These are phyloP conservation scores for Mesitornis unicolor DNA, from an alignment of 2,113 vertebrate species.

Conservation along the genomic window DNA sequence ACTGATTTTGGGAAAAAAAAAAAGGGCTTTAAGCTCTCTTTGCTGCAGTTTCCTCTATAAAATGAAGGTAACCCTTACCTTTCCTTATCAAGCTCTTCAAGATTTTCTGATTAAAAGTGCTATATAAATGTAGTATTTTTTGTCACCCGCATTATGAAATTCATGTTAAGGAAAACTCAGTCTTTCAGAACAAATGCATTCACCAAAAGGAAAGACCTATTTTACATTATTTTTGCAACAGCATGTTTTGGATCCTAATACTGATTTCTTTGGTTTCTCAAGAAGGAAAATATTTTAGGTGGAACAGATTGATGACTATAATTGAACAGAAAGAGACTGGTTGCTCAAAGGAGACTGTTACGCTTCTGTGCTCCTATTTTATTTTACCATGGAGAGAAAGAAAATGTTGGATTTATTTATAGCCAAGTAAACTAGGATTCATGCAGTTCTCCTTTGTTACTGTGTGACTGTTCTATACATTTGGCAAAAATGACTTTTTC, in stretches of 20 bases:
- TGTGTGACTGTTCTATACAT: conserved; percentile 43
- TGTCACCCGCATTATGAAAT: not conserved
- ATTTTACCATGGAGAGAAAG: conserved; percentile 50
- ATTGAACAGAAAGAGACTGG: conserved; percentile 60
- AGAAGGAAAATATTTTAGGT: conserved; percentile 62
- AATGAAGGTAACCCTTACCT: not conserved
- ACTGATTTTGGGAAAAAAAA: not conserved
- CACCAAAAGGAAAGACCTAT: not conserved
- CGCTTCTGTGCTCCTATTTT: conserved; percentile 50
- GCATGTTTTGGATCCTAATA: conserved; percentile 28
- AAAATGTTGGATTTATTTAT: conserved; percentile 64
- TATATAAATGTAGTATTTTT: not conserved
- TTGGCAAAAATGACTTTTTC: conserved; percentile 27
- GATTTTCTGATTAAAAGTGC: not conserved
- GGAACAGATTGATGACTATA: conserved; percentile 63
- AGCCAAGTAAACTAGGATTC: conserved; percentile 62
- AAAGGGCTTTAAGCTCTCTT: not conserved
- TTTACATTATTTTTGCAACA: conserved; percentile 17
- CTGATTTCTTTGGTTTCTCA: conserved; percentile 37
- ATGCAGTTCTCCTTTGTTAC: conserved; percentile 63
- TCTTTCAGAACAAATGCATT: not conserved
- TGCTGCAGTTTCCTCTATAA: not conserved
- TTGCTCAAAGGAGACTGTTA: conserved; percentile 44
- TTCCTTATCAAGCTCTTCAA: not conserved
- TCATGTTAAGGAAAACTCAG: not conserved